Evolutionary conservation across 1,140 invertebrate genomes (phyloP), one percentile per base, ranked within the genome.

Genomic region (Holotrichia oblita): DNA sequence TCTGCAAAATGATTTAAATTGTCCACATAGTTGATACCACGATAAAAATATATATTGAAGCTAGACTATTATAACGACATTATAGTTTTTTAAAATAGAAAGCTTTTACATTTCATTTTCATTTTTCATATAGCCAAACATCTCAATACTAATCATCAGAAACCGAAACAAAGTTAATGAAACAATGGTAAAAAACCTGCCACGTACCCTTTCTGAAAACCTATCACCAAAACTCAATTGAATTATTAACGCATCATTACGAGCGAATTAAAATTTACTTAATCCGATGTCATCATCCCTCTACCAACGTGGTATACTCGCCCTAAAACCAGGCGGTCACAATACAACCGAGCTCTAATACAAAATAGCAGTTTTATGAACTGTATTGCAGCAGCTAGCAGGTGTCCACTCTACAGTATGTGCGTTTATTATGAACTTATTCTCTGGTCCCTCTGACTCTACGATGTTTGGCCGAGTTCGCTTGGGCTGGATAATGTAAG

Each of bases 401-500:
- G 48, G 48, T 55, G 48, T 55, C 48, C 48, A 55, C 48, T 55
- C 48, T 55, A 55, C 48, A n/a, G 48, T 17, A 55, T 55, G 48
- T 55, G 48, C 48, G 48, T 55, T 55, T 55, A 55, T 55, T 55
- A 55, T 17, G 48, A 55, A 55, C 48, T 55, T 55, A 55, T 55
- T 55, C 14, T 55, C 48, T 14, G 48, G 14, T 55, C 14, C 48
- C 48, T n/a, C 12, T 55, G 48, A 55, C 48, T 55, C 14, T 9
- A 14, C 48, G 48, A 9, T 48, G 44, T 48, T 48, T 12, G 10
- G 44, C 44, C 3, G 10, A 3, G 10, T 14, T 10, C 8, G 48
- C 48, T 55, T 17, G 48, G 17, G 17, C 48, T 55, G 48, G 48
- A 14, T 55, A 55, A 55, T 55, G 14, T 55, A 55, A 55, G 48